Percentiles rank a stretch among this genome's conserved stretches.
phyloP scores from a whole-genome alignment of 2,113 vertebrate species.

The Macquaria ambigua region DNA sequence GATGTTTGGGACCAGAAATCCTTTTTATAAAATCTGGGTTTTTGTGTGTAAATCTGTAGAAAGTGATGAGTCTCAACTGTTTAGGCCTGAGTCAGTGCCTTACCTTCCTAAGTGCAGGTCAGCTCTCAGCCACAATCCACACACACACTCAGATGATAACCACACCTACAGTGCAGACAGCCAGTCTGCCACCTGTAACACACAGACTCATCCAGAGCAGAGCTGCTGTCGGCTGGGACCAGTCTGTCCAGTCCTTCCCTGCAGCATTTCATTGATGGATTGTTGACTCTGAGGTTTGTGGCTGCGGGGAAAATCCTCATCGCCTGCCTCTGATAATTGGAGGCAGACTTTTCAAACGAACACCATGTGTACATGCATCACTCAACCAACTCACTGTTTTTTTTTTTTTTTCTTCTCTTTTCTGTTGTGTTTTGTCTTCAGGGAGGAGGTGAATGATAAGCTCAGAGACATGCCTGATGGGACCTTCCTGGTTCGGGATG shows the following conservation, averaged over 20 bases:
- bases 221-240: constrained; percentile 21
- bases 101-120: constrained; percentile 30
- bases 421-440: constrained; percentile 66
- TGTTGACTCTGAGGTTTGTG: constrained; percentile 48
- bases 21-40: neutral
- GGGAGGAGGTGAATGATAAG: constrained; percentile 97
- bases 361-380: neutral
- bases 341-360: constrained; percentile 32
- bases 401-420: neutral
- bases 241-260: constrained; percentile 13
- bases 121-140: constrained; percentile 16
- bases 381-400: neutral
- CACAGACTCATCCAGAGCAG: neutral
- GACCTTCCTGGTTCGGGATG: constrained; percentile 96
- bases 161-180: constrained; percentile 58
- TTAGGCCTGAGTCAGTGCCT: neutral
- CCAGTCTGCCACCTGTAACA: constrained; percentile 46
- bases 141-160: constrained; percentile 24
- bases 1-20: neutral
- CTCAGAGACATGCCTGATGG: constrained; percentile 97
- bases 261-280: neutral
- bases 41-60: neutral
- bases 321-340: constrained; percentile 22
- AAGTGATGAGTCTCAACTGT: neutral
- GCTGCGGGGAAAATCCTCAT: constrained; percentile 4